phyloP scores from a whole-genome alignment of 2,888 invertebrate genomes.

The Erebia epiphron region DNA sequence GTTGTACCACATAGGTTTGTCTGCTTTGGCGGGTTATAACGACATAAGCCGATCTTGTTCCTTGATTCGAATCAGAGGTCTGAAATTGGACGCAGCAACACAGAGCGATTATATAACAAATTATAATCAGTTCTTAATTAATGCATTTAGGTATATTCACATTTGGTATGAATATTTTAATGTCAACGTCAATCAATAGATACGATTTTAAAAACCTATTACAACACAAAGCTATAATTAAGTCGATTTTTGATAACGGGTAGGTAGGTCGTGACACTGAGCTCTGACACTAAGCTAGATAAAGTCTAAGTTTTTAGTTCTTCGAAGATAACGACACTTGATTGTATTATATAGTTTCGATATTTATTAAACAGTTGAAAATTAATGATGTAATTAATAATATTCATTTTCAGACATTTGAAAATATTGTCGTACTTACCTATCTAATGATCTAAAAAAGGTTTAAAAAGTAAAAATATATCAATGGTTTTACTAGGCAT shows the following conservation, averaged over 20 bases:
- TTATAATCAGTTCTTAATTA: slow-evolving; percentile 3
- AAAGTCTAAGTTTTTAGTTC: slow-evolving; percentile 65
- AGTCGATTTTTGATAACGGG: slow-evolving; percentile 44
- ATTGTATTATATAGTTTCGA: slow-evolving; percentile 24
- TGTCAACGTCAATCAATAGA: slow-evolving; percentile 37
- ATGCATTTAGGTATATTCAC: neutral
- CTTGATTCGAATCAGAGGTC: too few species aligned
- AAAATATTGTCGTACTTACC: neutral
- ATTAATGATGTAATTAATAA: neutral
- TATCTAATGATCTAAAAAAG: too few species aligned
- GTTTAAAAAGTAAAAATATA: too few species aligned
- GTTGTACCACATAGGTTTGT: too few species aligned
- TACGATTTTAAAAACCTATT: slow-evolving; percentile 40
- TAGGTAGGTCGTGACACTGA: slow-evolving; percentile 49
- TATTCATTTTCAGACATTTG: neutral
- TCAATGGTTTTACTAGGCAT: too few species aligned
- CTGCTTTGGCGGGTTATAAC: too few species aligned
- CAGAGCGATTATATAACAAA: neutral
- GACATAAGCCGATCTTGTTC: too few species aligned
- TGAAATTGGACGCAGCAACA: too few species aligned
- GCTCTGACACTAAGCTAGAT: slow-evolving; percentile 57
- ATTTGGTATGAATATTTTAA: slow-evolving; percentile 10
- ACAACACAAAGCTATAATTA: slow-evolving; percentile 36
- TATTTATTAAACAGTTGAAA: slow-evolving; percentile 10
- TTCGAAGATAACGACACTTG: slow-evolving; percentile 43